Base-by-base conservation (phyloP, 2,888 invertebrate genomes). In the Epinotia bilunana region DNA sequence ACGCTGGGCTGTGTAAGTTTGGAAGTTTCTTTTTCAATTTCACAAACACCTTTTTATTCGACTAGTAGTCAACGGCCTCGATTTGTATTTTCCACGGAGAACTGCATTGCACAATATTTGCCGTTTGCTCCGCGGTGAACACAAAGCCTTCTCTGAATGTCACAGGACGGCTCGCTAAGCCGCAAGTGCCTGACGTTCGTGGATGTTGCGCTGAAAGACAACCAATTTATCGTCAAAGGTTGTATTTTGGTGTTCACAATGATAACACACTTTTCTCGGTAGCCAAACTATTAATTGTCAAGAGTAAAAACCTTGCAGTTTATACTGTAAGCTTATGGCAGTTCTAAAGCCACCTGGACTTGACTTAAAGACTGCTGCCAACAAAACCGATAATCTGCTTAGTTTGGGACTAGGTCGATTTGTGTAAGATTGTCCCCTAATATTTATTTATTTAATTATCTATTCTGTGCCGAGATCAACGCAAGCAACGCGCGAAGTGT, bases 61-160 rank as follows among this genome's bases (percentile, higher is more conserved):
- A 33, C 6, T 33, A 33, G 33, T 33, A 33, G 33, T 33, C 9
- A 39, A 39, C 1, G 39, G 39, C 39, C 39, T 28, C 23, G 1
- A 53, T 49, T 16, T 57, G 33, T 33, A 33, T 20, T 57, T 57
- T 57, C 20, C 57, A 20, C 49, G 49, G 57, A 12, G 18, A 57
- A 57, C 57, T 57, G 20, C 57, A 12, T 2, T 57, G 20, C 57
- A 12, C 57, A 57, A 18, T 57, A 49, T 20, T 20, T 20, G 18
- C 57, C 57, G 57, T 57, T n/a, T 12, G 20, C 0, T 57, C 61
- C 2, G n/a, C 33, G 33, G 28, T n/a, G 53, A 53, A 33, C 16
- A 33, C 33, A 61, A 61, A 61, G 28, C 61, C 61, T 33, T 61
- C 13, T 33, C 33, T 16, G 33, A 33, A 61, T 61, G 61, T 7